Conservation (phyloP, 53 echinoderm and acorn worm genomes). For the Temnopleurus reevesii region DNA sequence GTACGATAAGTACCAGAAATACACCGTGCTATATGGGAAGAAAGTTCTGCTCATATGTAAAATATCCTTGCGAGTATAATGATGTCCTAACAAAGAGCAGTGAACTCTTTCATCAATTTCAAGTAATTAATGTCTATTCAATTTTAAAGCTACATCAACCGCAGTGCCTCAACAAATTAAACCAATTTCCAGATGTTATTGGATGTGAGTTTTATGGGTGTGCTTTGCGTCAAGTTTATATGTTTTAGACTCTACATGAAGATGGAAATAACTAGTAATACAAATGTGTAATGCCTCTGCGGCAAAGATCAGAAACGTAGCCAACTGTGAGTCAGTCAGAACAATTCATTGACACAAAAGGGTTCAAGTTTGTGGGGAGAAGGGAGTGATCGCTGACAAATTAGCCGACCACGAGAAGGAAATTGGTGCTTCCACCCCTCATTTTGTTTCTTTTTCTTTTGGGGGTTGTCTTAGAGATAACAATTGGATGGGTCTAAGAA, state of each 20-base stretch:
- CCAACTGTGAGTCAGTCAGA: not conserved
- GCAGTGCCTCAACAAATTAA: not conserved
- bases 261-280: not conserved
- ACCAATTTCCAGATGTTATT: not conserved
- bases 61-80: too few species aligned
- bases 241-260: not conserved
- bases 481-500: conserved; percentile 4
- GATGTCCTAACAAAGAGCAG: too few species aligned
- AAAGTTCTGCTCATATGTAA: too few species aligned
- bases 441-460: conserved; percentile 4
- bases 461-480: conserved; percentile 31
- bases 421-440: conserved; percentile 48
- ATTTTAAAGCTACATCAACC: conserved; percentile 11
- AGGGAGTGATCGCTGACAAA: conserved; percentile 38
- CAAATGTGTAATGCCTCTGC: not conserved
- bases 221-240: not conserved
- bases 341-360: conserved; percentile 33
- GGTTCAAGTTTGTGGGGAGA: conserved; percentile 13
- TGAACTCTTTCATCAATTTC: conserved; percentile 1
- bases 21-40: too few species aligned
- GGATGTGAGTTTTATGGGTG: conserved; percentile 26
- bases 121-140: conserved; percentile 19
- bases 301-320: not conserved
- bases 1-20: too few species aligned
- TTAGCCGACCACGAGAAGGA: conserved; percentile 38